Conservation (phyloP, 2,888 invertebrate species). For the Mesochorus sp. region DNA sequence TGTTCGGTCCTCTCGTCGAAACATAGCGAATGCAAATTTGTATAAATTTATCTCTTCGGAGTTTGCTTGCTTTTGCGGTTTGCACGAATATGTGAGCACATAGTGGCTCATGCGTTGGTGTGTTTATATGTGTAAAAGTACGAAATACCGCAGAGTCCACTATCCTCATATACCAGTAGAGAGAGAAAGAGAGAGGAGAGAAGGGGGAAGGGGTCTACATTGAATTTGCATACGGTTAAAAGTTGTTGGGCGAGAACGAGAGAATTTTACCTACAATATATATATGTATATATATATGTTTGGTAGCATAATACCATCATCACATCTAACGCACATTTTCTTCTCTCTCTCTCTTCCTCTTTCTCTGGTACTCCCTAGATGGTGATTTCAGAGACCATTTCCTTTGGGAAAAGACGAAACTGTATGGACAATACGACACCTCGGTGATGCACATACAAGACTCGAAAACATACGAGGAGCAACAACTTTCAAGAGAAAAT, state of each 20-base stretch:
- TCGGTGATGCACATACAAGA: background rate
- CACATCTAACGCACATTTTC: background rate
- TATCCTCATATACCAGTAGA: slow-evolving; percentile 35
- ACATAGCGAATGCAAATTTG: slow-evolving; percentile 48
- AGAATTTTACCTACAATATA: slow-evolving; percentile 34
- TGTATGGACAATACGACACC: slow-evolving; percentile 25
- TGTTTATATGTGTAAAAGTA: slow-evolving; percentile 28
- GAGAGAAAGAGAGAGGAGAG: background rate
- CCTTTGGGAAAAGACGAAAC: slow-evolving; percentile 51
- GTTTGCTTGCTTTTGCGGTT: slow-evolving; percentile 46
- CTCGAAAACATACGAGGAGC: background rate
- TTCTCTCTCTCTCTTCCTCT: slow-evolving; percentile 1
- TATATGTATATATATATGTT: slow-evolving; percentile 12
- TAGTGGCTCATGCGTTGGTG: background rate
- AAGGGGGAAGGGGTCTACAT: slow-evolving; percentile 36
- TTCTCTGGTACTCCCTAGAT: slow-evolving; percentile 45
- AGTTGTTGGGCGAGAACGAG: slow-evolving; percentile 65
- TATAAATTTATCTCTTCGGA: slow-evolving; percentile 54
- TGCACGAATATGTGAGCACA: background rate
- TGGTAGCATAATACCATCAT: slow-evolving; percentile 29
- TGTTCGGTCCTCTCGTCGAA: slow-evolving; percentile 27
- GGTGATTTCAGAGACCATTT: slow-evolving; percentile 68
- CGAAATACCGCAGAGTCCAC: slow-evolving; percentile 71
- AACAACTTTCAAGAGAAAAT: background rate
- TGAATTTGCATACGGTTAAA: slow-evolving; percentile 71